These are phyloP conservation scores for Ptyas mucosa DNA, from an alignment of 2,113 vertebrate genomes.

Conservation along the genomic window DNA sequence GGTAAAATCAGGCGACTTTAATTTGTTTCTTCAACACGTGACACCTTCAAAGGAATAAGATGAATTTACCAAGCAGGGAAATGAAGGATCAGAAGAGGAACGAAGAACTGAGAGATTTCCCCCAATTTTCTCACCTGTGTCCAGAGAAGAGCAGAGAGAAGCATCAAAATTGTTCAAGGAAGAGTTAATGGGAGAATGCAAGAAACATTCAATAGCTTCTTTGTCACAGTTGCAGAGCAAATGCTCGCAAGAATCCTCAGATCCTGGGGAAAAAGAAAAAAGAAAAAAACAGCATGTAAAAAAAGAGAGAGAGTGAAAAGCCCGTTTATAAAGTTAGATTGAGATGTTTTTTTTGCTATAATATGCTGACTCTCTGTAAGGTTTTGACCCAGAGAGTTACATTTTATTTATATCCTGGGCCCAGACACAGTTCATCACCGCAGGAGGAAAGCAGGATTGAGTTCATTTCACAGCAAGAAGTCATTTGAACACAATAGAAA, in stretches of 20 bases:
- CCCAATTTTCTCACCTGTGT: slow-evolving; percentile 67
- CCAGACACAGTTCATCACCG: fast-evolving
- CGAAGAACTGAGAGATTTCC: neutral
- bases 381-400: neutral
- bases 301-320: neutral
- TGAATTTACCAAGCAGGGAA: neutral
- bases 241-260: slow-evolving; percentile 69
- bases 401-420: neutral
- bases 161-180: slow-evolving; percentile 68
- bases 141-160: slow-evolving; percentile 62
- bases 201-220: slow-evolving; percentile 78
- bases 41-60: neutral
- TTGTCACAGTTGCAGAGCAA: slow-evolving; percentile 81
- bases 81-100: neutral
- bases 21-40: too few relatives aligned
- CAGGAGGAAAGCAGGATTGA: neutral
- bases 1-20: neutral
- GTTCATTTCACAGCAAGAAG: neutral
- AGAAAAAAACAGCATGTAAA: neutral
- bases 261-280: slow-evolving; percentile 61
- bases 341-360: slow-evolving; percentile 13
- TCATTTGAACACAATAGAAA: too few relatives aligned
- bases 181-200: slow-evolving; percentile 64
- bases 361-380: neutral
- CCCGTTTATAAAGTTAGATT: slow-evolving; percentile 25